These are phyloP conservation scores for Homarus gammarus DNA, from an alignment of 2,888 invertebrate genomes.

Conservation along the genomic window DNA sequence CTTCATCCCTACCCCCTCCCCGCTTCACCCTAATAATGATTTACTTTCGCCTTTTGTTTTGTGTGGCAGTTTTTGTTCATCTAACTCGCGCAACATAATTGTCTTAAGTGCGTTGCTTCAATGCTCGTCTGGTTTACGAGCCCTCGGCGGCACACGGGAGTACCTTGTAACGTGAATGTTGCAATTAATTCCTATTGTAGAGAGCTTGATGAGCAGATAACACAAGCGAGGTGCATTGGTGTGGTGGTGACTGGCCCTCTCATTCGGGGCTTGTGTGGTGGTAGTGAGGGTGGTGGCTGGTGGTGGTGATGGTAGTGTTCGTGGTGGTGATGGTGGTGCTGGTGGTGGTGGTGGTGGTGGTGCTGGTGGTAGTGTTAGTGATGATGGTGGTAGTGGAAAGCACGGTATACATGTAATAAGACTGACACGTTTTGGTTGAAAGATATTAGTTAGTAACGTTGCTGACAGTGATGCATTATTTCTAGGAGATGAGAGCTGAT, in stretches of 20 bases:
- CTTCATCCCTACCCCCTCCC: not conserved
- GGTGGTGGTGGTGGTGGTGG: too few relatives aligned
- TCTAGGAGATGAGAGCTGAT: too few relatives aligned
- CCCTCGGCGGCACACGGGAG: not conserved
- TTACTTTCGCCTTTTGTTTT: not conserved
- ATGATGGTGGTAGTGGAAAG: too few relatives aligned
- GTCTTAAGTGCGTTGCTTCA: not conserved
- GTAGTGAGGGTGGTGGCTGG: not conserved
- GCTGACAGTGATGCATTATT: too few relatives aligned
- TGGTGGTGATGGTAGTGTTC: too few relatives aligned
- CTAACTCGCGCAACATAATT: too few relatives aligned
- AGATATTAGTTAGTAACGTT: too few relatives aligned
- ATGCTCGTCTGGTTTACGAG: not conserved
- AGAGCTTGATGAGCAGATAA: not conserved
- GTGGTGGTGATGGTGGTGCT: too few relatives aligned
- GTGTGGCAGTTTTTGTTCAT: not conserved
- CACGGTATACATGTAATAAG: too few relatives aligned
- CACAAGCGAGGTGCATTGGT: not conserved
- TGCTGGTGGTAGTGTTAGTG: too few relatives aligned
- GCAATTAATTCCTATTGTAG: constrained; percentile 9
- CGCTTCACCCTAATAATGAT: not conserved
- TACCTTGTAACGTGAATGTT: not conserved
- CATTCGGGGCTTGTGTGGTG: not conserved
- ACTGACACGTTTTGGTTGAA: too few relatives aligned
- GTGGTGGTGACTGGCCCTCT: not conserved